Evolutionary conservation across 2,797 vertebrate genomes (phyloP).

Genomic region (Fratercula arctica): DNA sequence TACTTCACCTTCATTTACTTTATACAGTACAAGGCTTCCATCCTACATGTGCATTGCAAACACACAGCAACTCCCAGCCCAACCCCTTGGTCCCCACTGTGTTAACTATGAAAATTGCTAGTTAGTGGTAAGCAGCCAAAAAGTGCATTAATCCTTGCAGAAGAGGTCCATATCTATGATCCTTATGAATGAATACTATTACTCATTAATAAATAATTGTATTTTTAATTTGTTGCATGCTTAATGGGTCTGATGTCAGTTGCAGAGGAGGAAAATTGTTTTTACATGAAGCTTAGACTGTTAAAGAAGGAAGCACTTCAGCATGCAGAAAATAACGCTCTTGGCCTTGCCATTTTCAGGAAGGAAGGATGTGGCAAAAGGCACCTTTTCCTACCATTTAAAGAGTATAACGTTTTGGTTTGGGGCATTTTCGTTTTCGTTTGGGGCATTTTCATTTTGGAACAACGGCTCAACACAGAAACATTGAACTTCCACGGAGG

Average conservation of each 20-base stretch:
- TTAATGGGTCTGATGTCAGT: neutral
- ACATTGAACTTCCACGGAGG: neutral
- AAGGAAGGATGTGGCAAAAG: neutral
- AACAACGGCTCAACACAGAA: neutral
- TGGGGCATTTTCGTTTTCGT: neutral
- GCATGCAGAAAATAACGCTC: neutral
- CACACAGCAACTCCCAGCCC: neutral
- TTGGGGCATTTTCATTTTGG: neutral
- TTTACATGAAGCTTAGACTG: neutral
- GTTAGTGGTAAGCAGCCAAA: neutral
- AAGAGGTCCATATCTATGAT: rapidly evolving
- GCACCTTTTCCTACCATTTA: neutral
- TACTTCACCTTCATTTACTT: neutral
- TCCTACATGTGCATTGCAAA: neutral
- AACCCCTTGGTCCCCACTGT: neutral
- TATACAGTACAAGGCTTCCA: neutral
- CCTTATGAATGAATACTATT: neutral
- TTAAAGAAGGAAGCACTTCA: neutral
- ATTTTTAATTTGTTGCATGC: neutral
- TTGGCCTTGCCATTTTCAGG: neutral
- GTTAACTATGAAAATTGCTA: neutral
- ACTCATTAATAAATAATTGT: neutral
- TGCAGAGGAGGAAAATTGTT: neutral
- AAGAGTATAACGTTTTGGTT: neutral
- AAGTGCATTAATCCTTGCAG: neutral